Evolutionary conservation across 2,888 invertebrate species (phyloP), one percentile per base, ranked within the genome.

Genomic region (Dryadula phaetusa): DNA sequence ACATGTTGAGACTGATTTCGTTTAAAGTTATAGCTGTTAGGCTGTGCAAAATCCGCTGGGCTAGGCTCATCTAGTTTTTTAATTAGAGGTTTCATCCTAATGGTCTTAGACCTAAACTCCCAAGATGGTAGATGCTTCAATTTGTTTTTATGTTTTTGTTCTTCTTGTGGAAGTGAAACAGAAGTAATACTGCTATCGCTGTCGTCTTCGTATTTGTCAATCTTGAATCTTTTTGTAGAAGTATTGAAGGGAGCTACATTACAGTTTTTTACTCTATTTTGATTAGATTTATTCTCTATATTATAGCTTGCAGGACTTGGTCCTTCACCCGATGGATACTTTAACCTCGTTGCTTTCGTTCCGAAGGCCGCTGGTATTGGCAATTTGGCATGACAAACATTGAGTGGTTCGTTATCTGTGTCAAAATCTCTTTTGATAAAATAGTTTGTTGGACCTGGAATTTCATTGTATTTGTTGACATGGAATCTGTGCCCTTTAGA

Each of bases 271-370:
- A 52, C 3, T 32, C 77, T 61, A 66, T 81, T 68, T 18, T 76
- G 67, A 69, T 83, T 82, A 20, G 73, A 40, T 28, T 73, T 83
- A 56, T 64, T 73, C 60, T 61, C 72, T 2, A 76, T 67, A 52
- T 71, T 67, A 70, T 91, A 91, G 3, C 76, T 78, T 16, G 87
- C 88, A 22, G 92, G 86, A 69, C 90, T 81, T 3, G 90, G 84
- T 0, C 85, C 86, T 63, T 79, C 78, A 71, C 82, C 82, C 8
- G 62, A 72, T 18, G 69, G 74, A 44, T 71, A 69, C 56, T 78
- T 86, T 74, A 91, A 88, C 72, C 92, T 81, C 28, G 70, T 61
- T 10, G 79, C 82, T 75, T 85, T 90, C 0, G 77, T 69, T 16
- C 89, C 87, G 76, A 92, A 92, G 74, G 79, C 78, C 14, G 88